Conservation (phyloP, 2,113 vertebrate genomes). For the Hassar affinis region DNA sequence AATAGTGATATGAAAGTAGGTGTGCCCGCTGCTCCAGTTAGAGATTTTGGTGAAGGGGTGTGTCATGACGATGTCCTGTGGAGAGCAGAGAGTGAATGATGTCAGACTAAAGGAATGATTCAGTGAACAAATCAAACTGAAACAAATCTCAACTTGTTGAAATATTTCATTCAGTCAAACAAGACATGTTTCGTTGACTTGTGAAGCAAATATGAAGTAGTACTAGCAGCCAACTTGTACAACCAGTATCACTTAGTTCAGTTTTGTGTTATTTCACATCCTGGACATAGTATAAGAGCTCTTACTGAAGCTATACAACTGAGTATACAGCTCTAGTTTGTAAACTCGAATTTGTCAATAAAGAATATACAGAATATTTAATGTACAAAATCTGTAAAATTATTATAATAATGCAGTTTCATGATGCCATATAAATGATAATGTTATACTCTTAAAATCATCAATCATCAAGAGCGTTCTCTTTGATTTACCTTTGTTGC, state of each 20-base stretch:
- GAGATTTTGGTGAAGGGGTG: slow-evolving; percentile 98
- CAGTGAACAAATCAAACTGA: background rate
- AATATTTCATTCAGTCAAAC: background rate
- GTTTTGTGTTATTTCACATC: background rate
- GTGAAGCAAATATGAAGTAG: background rate
- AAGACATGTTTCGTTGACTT: too few species aligned
- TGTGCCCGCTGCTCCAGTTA: slow-evolving; percentile 98
- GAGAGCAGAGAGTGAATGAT: background rate
- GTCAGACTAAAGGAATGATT: background rate
- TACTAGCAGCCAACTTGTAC: background rate
- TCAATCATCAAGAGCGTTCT: background rate
- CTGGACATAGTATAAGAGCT: background rate
- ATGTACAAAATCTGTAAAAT: background rate
- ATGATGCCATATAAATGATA: background rate
- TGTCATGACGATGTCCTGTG: slow-evolving; percentile 87
- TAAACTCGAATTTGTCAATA: background rate
- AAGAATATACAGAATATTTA: background rate
- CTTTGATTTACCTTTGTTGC: slow-evolving; percentile 81
- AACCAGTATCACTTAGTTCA: background rate
- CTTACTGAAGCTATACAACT: background rate
- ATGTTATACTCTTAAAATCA: background rate
- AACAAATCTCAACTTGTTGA: background rate
- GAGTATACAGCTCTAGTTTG: background rate
- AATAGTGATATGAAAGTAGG: slow-evolving; percentile 96
- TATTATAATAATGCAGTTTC: background rate